Conservation (phyloP, 2,113 vertebrate species). For the Rhynchomys soricoides region DNA sequence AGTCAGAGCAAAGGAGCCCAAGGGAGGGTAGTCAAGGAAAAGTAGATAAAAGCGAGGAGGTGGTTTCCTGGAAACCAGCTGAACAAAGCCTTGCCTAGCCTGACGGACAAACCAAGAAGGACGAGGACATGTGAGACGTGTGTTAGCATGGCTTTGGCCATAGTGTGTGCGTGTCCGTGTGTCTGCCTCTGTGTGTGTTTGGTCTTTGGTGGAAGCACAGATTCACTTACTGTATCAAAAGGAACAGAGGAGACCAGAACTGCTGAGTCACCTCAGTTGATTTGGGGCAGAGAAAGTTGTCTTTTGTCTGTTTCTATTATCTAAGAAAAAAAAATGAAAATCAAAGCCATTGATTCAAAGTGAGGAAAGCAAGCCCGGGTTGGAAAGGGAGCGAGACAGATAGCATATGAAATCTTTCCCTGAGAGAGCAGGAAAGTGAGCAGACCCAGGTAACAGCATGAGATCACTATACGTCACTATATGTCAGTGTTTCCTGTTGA, state of each 20-base stretch:
- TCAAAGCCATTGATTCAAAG: background rate
- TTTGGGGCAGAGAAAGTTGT: background rate
- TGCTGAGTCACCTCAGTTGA: background rate
- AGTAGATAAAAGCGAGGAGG: background rate
- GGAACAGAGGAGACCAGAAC: background rate
- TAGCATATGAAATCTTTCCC: background rate
- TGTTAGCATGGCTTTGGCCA: background rate
- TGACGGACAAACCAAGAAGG: background rate
- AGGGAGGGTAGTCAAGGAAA: background rate
- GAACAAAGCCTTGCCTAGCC: background rate
- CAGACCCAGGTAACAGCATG: background rate
- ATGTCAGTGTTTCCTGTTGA: background rate
- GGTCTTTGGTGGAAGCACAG: background rate
- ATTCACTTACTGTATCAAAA: background rate
- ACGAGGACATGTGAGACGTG: background rate
- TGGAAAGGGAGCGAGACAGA: background rate
- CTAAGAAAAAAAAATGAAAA: background rate
- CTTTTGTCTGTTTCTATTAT: background rate
- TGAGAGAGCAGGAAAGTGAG: background rate
- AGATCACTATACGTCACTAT: background rate
- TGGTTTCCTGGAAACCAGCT: background rate
- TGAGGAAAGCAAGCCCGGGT: background rate
- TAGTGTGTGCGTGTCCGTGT: background rate
- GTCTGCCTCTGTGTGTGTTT: background rate
- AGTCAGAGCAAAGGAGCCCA: background rate